Percentiles rank a stretch among this genome's conserved stretches.
These are phyloP conservation scores for Drosophila teissieri DNA, from an alignment of 1,140 invertebrate species.

Conservation along the genomic window DNA sequence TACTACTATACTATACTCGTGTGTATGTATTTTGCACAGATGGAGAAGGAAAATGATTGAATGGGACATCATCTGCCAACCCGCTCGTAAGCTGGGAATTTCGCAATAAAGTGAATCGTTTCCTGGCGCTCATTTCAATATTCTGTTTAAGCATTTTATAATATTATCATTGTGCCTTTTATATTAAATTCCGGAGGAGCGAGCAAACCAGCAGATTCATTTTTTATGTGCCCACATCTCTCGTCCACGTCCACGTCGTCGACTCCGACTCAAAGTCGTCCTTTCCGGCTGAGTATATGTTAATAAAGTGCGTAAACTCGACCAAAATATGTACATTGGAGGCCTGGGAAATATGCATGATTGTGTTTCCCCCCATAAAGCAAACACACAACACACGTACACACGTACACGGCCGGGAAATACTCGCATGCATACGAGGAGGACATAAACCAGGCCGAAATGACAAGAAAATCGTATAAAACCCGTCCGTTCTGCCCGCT, in stretches of 20 bases:
- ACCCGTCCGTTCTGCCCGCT: slow-evolving; percentile 24
- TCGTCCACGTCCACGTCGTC: background rate
- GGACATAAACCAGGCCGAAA: slow-evolving; percentile 49
- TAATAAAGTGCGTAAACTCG: slow-evolving; percentile 48
- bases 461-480: slow-evolving; percentile 54
- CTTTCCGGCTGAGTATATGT: slow-evolving; percentile 23
- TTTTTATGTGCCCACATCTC: slow-evolving; percentile 32
- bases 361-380: slow-evolving; percentile 38
- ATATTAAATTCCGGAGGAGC: slow-evolving; percentile 34
- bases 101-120: slow-evolving; percentile 47
- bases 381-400: slow-evolving; percentile 38
- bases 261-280: background rate
- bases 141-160: slow-evolving; percentile 50
- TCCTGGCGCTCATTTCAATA: slow-evolving; percentile 44
- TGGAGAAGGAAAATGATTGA: slow-evolving; percentile 24
- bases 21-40: background rate
- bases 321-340: slow-evolving; percentile 30
- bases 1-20: too few relatives aligned
- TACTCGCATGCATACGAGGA: slow-evolving; percentile 17
- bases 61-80: slow-evolving; percentile 2
- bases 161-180: slow-evolving; percentile 45
- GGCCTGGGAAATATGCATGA: slow-evolving; percentile 37
- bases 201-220: slow-evolving; percentile 28
- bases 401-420: slow-evolving; percentile 3
- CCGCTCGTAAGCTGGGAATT: slow-evolving; percentile 19